Base-by-base conservation (phyloP, 2,888 invertebrate genomes). In the Petrolisthes manimaculis region DNA sequence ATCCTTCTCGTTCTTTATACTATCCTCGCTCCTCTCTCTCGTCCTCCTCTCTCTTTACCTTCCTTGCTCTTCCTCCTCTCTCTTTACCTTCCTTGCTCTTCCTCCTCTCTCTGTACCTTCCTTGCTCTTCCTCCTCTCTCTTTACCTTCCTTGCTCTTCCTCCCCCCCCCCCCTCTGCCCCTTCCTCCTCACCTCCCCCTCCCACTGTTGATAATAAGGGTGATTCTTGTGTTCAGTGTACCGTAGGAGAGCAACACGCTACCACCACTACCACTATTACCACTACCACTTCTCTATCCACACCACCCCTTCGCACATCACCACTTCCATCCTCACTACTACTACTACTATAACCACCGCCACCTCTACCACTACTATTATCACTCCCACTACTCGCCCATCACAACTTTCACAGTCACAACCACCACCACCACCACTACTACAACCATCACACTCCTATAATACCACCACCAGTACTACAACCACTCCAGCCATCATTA, bases 221-320 rank as follows among this genome's bases (percentile, higher is more conserved):
- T 71, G 71, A 71, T 71, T 71, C 71, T 71, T n/a, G 71, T 71
- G 71, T n/a, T 71, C 71, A 71, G 71, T 71, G 18, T 71, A 71
- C 71, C 71, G 71, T 71, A 71, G 71, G 71, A 71, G 71, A 21
- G 71, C 71, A 71, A 71, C 71, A 71, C 71, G 71, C 71, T 71
- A 71, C 71, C 21, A 71, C 12, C 71, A 71, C 6, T n/a, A 71
- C 21, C 21, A 71, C 71, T 21, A 71, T 4, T n/a, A 71, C 71
- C 21, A 71, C 71, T n/a, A 71, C 71, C 21, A 71, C 71, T 37
- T 37, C 37, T 37, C 37, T 37, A 37, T 37, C 37, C 37, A 37
- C 37, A 37, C 37, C 1, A 37, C 71, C n/a, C 71, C 14, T n/a
- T 71, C 71, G 61, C 61, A 61, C 61, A 61, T 12, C 18, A 61